Conservation (phyloP, 2,113 vertebrate species). For the Genyomyrus donnyi region DNA sequence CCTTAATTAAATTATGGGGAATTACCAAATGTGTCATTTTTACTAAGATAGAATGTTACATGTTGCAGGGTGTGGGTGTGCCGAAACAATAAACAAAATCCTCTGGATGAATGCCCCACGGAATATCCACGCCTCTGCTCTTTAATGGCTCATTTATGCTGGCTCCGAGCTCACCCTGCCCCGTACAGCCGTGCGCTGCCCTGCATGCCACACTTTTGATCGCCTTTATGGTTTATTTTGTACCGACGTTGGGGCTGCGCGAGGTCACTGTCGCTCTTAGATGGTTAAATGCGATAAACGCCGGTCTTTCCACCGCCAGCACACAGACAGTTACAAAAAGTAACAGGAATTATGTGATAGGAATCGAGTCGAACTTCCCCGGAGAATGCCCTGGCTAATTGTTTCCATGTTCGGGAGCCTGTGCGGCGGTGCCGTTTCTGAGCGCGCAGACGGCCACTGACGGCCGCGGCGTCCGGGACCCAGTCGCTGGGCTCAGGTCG, state of each 20-base stretch:
- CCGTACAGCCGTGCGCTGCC: not conserved
- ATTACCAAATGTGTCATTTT: not conserved
- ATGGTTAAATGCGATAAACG: conserved; percentile 7
- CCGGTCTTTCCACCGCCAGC: conserved; percentile 3
- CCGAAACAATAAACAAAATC: not conserved
- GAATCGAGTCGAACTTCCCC: conserved; percentile 27
- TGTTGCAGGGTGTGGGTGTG: not conserved
- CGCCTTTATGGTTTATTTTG: not conserved
- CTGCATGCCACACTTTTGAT: not conserved
- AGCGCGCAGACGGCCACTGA: not conserved
- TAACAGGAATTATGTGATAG: conserved; percentile 41
- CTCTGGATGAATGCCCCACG: not conserved
- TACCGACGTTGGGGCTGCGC: not conserved
- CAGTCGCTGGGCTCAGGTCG: not conserved
- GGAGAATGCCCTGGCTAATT: conserved; percentile 34
- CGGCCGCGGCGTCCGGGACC: not conserved
- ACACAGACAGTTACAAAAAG: conserved; percentile 24
- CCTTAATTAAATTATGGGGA: not conserved
- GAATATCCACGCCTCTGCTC: not conserved
- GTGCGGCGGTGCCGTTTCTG: conserved; percentile 9
- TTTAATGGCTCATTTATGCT: not conserved
- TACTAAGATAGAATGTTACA: not conserved
- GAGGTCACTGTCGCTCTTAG: conserved; percentile 16
- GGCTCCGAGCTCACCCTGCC: not conserved
- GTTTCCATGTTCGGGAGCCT: conserved; percentile 40